Evolutionary conservation across 2,113 vertebrate species (phyloP).

Genomic region (Antennarius striatus): DNA sequence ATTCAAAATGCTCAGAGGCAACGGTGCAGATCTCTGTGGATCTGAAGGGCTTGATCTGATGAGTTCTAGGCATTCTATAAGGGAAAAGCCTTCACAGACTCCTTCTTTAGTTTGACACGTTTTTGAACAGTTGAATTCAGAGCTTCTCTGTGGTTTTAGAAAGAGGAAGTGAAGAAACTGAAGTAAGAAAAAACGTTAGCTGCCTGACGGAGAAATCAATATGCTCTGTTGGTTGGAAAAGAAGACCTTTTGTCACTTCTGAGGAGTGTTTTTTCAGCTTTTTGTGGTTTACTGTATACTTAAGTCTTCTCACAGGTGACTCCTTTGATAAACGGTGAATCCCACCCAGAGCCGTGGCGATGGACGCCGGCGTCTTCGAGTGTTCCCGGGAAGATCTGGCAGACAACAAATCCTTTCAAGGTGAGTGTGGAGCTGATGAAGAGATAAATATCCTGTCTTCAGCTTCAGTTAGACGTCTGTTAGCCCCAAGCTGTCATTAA

Average conservation of each 20-base stretch:
- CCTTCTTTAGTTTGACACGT: neutral
- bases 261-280: conserved; percentile 8
- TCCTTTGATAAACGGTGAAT: conserved; percentile 10
- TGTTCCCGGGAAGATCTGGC: conserved; percentile 29
- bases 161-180: neutral
- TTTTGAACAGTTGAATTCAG: conserved; percentile 17
- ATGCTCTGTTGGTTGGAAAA: neutral
- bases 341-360: conserved; percentile 19
- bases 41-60: neutral
- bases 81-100: conserved; percentile 29
- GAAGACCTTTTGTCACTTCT: conserved; percentile 2
- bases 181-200: too few species aligned
- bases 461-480: too few species aligned
- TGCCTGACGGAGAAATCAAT: too few species aligned
- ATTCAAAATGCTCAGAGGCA: conserved; percentile 36
- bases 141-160: conserved; percentile 2
- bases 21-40: conserved; percentile 5
- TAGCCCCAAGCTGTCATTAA: too few species aligned
- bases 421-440: conserved; percentile 36
- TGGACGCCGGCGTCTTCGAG: conserved; percentile 59
- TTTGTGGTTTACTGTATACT: conserved; percentile 4
- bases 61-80: neutral
- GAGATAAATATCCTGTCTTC: too few species aligned
- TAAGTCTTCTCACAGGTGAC: neutral
- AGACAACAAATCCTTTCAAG: conserved; percentile 42